These are phyloP conservation scores for Tetragonisca angustula DNA, from an alignment of 2,888 invertebrate species.

Conservation along the genomic window DNA sequence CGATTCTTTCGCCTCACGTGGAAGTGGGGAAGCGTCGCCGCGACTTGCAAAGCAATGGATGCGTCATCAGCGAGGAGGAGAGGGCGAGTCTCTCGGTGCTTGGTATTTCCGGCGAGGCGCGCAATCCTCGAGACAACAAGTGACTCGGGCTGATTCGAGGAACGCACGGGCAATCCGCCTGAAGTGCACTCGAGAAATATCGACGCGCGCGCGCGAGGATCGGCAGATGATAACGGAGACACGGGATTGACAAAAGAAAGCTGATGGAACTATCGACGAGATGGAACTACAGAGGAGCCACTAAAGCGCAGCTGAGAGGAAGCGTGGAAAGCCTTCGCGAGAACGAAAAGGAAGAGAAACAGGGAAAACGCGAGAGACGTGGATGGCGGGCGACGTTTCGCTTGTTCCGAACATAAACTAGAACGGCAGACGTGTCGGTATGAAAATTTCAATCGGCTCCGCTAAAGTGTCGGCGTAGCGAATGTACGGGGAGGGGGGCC, in stretches of 20 bases:
- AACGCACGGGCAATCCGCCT: conserved; percentile 40
- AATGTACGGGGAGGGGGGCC: conserved; percentile 37
- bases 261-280: not conserved
- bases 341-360: not conserved
- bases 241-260: not conserved
- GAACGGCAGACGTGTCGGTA: conserved; percentile 76
- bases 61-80: no score
- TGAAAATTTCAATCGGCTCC: conserved; percentile 80
- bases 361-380: conserved; percentile 14
- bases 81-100: no score
- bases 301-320: not conserved
- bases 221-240: not conserved
- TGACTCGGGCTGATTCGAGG: conserved; percentile 24
- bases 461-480: conserved; percentile 69
- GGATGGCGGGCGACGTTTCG: conserved; percentile 61
- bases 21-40: not conserved
- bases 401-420: conserved; percentile 74
- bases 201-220: conserved; percentile 40
- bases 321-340: not conserved
- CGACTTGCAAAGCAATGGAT: not conserved
- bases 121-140: conserved; percentile 28
- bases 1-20: not conserved
- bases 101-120: conserved; percentile 12
- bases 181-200: conserved; percentile 45
- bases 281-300: not conserved